Percentiles rank a stretch among this genome's conserved stretches.
Evolutionary conservation across 2,888 invertebrate genomes (phyloP).

Genomic region (Hedychridium roseum): DNA sequence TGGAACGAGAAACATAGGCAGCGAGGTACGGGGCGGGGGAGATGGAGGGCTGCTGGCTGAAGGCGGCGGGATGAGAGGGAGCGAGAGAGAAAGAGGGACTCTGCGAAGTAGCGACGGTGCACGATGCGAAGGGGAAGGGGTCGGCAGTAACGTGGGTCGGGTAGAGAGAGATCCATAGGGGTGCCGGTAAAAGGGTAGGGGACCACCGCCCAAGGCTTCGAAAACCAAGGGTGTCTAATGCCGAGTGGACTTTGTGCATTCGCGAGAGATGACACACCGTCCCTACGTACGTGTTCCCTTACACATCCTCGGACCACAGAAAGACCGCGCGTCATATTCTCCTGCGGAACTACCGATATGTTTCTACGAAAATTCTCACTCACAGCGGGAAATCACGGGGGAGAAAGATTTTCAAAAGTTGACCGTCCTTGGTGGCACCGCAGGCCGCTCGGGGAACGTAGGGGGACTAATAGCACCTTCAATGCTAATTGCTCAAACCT

Average conservation of each 20-base stretch:
- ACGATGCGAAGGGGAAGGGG: conserved; percentile 16
- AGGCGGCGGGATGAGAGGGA: conserved; percentile 23
- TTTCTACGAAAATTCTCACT: no score
- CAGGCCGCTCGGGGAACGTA: no score
- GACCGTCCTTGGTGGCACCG: no score
- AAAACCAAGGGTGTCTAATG: conserved; percentile 55
- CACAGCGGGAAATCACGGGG: no score
- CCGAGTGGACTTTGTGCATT: conserved; percentile 55
- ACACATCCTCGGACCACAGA: not conserved
- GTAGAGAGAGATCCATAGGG: conserved; percentile 55
- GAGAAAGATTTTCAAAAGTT: no score
- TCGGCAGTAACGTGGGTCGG: conserved; percentile 33
- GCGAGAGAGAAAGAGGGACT: conserved; percentile 12
- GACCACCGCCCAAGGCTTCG: conserved; percentile 56
- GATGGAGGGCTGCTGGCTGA: conserved; percentile 23
- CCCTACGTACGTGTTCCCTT: not conserved
- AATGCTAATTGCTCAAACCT: no score
- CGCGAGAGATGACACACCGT: conserved; percentile 44
- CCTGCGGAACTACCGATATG: no score
- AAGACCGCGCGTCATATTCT: not conserved
- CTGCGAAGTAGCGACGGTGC: not conserved
- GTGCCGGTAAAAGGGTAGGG: conserved; percentile 56
- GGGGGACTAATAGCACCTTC: no score
- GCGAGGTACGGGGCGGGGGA: conserved; percentile 22
- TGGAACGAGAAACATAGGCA: conserved; percentile 46